Evolutionary conservation across 2,113 vertebrate species (phyloP).

Genomic region (Rhinolophus ferrumequinum): DNA sequence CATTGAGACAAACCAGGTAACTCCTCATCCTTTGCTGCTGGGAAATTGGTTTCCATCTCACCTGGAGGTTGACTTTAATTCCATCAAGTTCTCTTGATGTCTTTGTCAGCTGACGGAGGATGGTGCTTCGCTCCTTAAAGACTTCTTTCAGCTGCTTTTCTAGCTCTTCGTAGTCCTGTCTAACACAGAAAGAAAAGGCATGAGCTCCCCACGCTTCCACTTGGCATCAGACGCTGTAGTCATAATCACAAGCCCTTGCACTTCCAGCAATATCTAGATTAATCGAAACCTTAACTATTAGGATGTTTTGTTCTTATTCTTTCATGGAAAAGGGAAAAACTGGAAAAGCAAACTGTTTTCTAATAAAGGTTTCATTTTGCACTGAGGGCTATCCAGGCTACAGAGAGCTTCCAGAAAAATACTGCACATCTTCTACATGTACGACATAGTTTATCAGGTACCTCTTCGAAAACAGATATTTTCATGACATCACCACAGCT

Average conservation of each 20-base stretch:
- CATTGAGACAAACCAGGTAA: not conserved
- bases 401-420: not conserved
- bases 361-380: not conserved
- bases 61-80: constrained; percentile 96
- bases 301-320: not conserved
- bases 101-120: constrained; percentile 95
- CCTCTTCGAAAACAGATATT: not conserved
- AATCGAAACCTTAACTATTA: not conserved
- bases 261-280: not conserved
- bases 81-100: constrained; percentile 95
- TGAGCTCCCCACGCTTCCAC: constrained; percentile 54
- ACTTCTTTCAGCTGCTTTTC: constrained; percentile 96
- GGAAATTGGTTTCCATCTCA: constrained; percentile 76
- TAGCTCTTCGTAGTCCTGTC: constrained; percentile 95
- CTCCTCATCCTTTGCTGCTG: not conserved
- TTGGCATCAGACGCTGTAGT: not conserved
- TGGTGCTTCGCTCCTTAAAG: constrained; percentile 94
- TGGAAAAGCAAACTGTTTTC: not conserved
- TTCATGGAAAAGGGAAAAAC: not conserved
- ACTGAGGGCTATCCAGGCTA: not conserved
- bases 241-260: not conserved
- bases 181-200: constrained; percentile 85
- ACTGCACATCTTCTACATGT: not conserved
- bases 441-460: not conserved
- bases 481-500: not conserved